Conservation (phyloP, 23 tunicate species). For the Trididemnum miniatum region DNA sequence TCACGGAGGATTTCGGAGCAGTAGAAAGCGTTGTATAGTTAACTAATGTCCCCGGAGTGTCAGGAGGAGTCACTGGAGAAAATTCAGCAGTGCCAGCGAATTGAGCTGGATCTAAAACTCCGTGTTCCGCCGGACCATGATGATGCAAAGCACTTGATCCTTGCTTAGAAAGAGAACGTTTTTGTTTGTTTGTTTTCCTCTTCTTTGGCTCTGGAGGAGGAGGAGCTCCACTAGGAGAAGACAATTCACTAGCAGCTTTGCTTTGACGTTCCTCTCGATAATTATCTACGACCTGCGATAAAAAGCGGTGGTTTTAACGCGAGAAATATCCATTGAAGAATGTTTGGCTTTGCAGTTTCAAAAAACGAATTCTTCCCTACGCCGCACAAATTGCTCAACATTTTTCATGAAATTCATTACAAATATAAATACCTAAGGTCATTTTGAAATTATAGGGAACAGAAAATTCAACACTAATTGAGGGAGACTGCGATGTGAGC, state of each 20-base stretch:
- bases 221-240: not conserved
- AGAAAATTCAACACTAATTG: no score
- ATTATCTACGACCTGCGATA: conserved; percentile 79
- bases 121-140: not conserved
- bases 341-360: no score
- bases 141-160: not conserved
- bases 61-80: conserved; percentile 74
- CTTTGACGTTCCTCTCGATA: conserved; percentile 58
- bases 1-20: not conserved
- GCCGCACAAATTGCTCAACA: no score
- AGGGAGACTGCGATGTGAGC: no score
- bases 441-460: no score
- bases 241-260: conserved; percentile 2
- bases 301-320: no score
- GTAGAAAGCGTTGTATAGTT: not conserved
- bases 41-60: conserved; percentile 39
- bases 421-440: no score
- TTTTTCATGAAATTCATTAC: no score
- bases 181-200: conserved; percentile 30
- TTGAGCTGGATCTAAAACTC: not conserved
- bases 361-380: no score
- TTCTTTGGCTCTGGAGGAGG: conserved; percentile 14
- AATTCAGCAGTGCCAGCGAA: conserved; percentile 35
- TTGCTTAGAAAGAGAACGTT: not conserved
- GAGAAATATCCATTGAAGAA: no score